Conservation (phyloP, 2,113 vertebrate species). For the Setophaga petechia region DNA sequence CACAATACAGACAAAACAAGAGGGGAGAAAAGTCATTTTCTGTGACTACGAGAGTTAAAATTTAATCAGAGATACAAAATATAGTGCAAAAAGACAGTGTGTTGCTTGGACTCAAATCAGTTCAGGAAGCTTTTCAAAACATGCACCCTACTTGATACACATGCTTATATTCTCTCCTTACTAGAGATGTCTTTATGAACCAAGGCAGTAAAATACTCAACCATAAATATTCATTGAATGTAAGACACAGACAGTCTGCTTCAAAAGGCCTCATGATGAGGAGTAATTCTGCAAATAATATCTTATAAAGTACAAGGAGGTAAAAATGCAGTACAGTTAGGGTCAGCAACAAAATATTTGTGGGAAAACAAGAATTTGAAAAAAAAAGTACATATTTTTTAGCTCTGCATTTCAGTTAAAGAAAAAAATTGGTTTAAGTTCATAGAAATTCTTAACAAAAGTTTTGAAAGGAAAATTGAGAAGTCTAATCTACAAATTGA, state of each 20-base stretch:
- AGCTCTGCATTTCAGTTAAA: not conserved
- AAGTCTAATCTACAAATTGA: not conserved
- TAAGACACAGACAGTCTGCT: not conserved
- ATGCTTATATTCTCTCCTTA: not conserved
- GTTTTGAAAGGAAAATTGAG: not conserved
- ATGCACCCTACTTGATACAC: not conserved
- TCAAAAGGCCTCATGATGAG: not conserved
- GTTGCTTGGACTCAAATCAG: not conserved
- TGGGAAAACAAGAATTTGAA: not conserved
- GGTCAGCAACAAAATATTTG: not conserved
- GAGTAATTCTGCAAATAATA: not conserved
- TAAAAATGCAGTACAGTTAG: not conserved
- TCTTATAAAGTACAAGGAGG: not conserved
- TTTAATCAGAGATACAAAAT: not conserved
- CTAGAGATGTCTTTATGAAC: not conserved
- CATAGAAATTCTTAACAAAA: not conserved
- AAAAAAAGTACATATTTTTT: not conserved
- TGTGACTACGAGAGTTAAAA: not conserved
- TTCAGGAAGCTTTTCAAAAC: not conserved
- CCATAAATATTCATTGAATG: not conserved
- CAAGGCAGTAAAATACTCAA: not conserved
- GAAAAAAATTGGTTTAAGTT: not conserved
- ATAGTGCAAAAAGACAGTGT: not conserved
- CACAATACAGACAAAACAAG: not conserved
- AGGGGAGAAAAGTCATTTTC: not conserved